phyloP scores from a whole-genome alignment of 2,888 invertebrate genomes.

The Polia nebulosa region DNA sequence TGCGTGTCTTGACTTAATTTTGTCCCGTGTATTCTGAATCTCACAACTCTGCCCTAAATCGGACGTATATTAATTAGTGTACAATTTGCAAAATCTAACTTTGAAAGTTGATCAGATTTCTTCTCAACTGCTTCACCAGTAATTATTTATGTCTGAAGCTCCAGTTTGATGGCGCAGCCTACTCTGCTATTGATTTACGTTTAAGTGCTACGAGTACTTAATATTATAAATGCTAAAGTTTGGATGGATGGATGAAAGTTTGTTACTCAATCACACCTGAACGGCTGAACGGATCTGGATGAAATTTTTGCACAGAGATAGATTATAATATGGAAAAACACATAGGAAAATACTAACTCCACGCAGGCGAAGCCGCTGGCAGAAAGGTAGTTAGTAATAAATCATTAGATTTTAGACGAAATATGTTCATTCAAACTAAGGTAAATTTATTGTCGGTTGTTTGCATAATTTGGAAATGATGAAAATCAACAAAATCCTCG shows the following conservation, averaged over 20 bases:
- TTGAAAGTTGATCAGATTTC: conserved; percentile 56
- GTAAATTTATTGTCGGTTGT: no score
- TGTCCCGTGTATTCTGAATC: conserved; percentile 38
- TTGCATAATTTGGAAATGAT: no score
- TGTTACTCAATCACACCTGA: no score
- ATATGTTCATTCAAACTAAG: no score
- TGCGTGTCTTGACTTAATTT: background rate
- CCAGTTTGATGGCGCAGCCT: conserved; percentile 13
- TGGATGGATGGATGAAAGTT: no score
- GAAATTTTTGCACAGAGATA: no score
- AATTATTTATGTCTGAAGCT: conserved; percentile 46
- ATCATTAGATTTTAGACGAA: background rate
- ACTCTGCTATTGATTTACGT: conserved; percentile 4
- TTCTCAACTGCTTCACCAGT: conserved; percentile 38
- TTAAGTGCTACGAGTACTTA: no score
- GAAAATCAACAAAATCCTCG: background rate
- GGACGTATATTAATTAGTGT: conserved; percentile 59
- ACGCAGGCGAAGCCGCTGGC: no score
- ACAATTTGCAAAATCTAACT: conserved; percentile 58
- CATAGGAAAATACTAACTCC: no score
- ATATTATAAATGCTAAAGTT: no score
- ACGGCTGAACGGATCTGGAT: no score
- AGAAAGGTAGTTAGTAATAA: background rate
- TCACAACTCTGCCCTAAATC: conserved; percentile 39
- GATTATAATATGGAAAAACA: no score